A percentile compares a stretch with the other conserved stretches of the same genome.
Evolutionary conservation across 1,140 invertebrate species (phyloP).

Genomic region (Drosophila nigrodunni): DNA sequence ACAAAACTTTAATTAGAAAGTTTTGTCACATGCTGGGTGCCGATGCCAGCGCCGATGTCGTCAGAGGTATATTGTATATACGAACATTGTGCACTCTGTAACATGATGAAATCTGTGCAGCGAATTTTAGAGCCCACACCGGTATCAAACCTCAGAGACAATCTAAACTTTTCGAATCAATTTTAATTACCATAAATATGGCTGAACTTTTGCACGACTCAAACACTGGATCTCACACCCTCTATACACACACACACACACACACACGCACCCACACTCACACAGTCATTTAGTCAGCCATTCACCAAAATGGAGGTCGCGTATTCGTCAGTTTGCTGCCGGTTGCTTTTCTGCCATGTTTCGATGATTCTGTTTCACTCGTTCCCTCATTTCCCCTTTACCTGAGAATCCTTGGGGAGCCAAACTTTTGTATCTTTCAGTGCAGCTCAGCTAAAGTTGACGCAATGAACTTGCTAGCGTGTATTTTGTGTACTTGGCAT

Average conservation of each 20-base stretch:
- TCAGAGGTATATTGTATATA: slow-evolving; percentile 11
- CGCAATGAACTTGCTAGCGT: slow-evolving; percentile 36
- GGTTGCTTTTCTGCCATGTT: not conserved
- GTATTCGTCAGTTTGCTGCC: slow-evolving; percentile 53
- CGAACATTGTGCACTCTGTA: slow-evolving; percentile 42
- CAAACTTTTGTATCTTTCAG: slow-evolving; percentile 34
- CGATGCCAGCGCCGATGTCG: slow-evolving; percentile 31
- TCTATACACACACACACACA: slow-evolving; percentile 7
- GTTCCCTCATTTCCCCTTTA: no score
- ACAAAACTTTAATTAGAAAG: slow-evolving; percentile 78
- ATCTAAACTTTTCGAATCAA: slow-evolving; percentile 84
- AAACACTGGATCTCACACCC: slow-evolving; percentile 34
- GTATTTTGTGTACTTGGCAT: slow-evolving; percentile 52
- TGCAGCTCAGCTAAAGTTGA: slow-evolving; percentile 25
- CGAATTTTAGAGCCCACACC: slow-evolving; percentile 47
- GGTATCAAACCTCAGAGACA: slow-evolving; percentile 67
- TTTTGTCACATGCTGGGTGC: slow-evolving; percentile 74
- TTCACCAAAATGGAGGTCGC: slow-evolving; percentile 34
- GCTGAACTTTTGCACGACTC: slow-evolving; percentile 62
- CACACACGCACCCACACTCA: slow-evolving; percentile 13
- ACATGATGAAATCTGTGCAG: slow-evolving; percentile 57
- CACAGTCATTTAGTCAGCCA: slow-evolving; percentile 42
- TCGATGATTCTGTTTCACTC: not conserved
- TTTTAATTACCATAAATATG: slow-evolving; percentile 84
- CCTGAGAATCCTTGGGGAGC: slow-evolving; percentile 16